These are phyloP conservation scores for Rhinoderma darwinii DNA, from an alignment of 2,113 vertebrate species.

Conservation along the genomic window DNA sequence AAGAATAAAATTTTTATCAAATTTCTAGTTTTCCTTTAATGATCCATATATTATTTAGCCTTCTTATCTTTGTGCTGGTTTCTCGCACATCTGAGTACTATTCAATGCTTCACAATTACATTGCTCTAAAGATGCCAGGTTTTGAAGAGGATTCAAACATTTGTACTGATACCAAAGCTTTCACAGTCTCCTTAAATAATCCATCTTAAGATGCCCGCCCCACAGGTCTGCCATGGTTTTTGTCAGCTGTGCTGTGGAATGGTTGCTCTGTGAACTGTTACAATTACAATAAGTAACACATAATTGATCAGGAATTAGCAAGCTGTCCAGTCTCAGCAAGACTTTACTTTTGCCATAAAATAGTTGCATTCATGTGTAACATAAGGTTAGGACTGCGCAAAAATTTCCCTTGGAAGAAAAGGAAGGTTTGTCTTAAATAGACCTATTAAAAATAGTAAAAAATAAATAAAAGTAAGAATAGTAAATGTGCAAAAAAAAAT, in stretches of 20 bases:
- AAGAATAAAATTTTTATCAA: background rate
- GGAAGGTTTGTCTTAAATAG: background rate
- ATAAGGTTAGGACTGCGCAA: background rate
- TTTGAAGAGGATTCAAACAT: background rate
- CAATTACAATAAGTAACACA: constrained; percentile 6
- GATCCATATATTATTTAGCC: background rate
- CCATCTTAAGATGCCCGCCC: background rate
- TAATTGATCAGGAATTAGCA: constrained; percentile 21
- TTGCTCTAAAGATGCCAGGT: background rate
- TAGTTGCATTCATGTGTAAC: background rate
- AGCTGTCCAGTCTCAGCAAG: background rate
- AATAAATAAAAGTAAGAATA: no score
- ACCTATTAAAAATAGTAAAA: background rate
- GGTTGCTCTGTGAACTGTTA: constrained; percentile 12
- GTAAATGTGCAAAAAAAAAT: background rate
- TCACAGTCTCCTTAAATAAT: background rate
- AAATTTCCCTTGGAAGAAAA: background rate
- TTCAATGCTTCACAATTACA: constrained; percentile 13
- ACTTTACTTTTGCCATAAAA: background rate
- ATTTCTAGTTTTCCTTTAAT: background rate
- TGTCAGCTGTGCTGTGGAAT: background rate
- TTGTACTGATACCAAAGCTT: background rate
- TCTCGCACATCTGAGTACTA: background rate
- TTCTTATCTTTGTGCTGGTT: background rate
- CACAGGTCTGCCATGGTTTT: constrained; percentile 20